A percentile compares a stretch with the other conserved stretches of the same genome.
phyloP scores from a whole-genome alignment of 2,113 vertebrate genomes.

The Cairina moschata region DNA sequence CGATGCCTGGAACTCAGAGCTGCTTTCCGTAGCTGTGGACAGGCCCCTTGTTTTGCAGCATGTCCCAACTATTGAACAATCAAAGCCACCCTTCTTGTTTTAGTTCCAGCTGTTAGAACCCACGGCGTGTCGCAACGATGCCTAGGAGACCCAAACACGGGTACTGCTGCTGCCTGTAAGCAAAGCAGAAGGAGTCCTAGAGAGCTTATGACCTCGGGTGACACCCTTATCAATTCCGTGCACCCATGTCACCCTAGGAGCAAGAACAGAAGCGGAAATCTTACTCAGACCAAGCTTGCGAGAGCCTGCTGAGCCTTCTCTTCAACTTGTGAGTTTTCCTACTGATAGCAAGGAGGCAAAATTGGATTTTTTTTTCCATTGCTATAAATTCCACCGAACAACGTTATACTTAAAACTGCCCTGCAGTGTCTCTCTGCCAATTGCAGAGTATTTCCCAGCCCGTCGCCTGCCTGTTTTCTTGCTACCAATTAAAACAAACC shows the following conservation, averaged over 20 bases:
- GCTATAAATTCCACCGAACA: background rate
- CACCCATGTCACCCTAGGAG: background rate
- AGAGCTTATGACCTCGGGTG: background rate
- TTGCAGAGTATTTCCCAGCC: background rate
- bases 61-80: background rate
- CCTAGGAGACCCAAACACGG: background rate
- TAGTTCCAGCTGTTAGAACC: background rate
- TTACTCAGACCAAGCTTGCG: background rate
- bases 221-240: background rate
- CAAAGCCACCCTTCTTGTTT: background rate
- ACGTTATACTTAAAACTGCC: background rate
- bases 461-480: background rate
- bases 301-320: background rate
- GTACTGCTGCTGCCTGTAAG: background rate
- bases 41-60: background rate
- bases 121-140: accelerated
- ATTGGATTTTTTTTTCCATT: background rate
- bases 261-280: background rate
- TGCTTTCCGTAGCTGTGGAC: background rate
- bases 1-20: accelerated
- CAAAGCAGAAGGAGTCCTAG: background rate
- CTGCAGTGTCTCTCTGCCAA: background rate
- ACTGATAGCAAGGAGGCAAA: background rate
- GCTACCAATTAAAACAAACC: background rate
- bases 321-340: background rate